These are phyloP conservation scores for Liparis tanakae DNA, from an alignment of 2,797 vertebrate genomes.

Conservation along the genomic window DNA sequence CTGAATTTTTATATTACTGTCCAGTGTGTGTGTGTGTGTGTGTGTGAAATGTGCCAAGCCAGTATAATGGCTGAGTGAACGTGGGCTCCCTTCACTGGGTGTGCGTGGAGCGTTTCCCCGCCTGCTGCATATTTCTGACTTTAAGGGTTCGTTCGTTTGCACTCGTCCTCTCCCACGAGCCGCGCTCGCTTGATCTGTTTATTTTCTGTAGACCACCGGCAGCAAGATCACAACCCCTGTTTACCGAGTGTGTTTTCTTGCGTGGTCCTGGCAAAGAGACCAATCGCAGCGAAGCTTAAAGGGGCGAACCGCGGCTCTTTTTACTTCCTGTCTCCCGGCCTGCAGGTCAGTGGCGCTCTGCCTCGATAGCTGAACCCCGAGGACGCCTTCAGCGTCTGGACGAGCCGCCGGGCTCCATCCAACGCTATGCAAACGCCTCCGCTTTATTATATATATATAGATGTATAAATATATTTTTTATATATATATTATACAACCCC, in stretches of 20 bases:
- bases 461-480: too few relatives aligned
- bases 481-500: too few relatives aligned
- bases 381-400: too few relatives aligned
- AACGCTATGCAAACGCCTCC: background rate
- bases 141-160: slow-evolving; percentile 48
- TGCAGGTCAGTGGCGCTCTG: too few relatives aligned
- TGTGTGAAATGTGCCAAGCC: slow-evolving; percentile 62
- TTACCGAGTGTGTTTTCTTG: slow-evolving; percentile 15
- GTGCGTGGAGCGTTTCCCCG: slow-evolving; percentile 50
- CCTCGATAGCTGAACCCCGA: too few relatives aligned
- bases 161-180: slow-evolving; percentile 55
- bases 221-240: slow-evolving; percentile 63
- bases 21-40: slow-evolving; percentile 53
- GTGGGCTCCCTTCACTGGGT: slow-evolving; percentile 61
- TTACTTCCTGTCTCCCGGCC: background rate
- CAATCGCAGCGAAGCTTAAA: background rate
- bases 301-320: too few relatives aligned
- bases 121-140: slow-evolving; percentile 55
- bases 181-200: slow-evolving; percentile 51
- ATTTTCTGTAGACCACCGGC: slow-evolving; percentile 63
- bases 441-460: background rate
- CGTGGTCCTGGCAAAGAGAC: background rate
- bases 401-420: background rate
- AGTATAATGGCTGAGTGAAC: slow-evolving; percentile 67
- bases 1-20: slow-evolving; percentile 59